phyloP scores from a whole-genome alignment of 2,113 vertebrate genomes.

The Hiodon tergisus region DNA sequence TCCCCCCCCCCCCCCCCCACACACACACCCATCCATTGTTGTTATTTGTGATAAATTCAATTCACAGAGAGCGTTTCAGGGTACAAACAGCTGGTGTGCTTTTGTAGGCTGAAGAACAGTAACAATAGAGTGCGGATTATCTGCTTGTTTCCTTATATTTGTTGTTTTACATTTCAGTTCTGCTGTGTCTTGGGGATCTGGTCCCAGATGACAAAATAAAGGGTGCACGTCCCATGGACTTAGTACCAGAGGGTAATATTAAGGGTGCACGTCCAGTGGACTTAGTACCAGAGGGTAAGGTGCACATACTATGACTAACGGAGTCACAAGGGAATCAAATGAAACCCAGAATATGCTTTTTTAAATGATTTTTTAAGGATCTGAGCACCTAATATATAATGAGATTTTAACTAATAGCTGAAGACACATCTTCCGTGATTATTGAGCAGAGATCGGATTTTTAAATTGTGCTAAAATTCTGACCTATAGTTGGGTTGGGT shows the following conservation, averaged over 20 bases:
- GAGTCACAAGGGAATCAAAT: not conserved
- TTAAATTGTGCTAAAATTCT: not conserved
- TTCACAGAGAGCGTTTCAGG: not conserved
- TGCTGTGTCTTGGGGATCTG: not conserved
- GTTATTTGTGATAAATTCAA: conserved; percentile 10
- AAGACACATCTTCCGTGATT: too few relatives aligned
- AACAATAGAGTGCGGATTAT: not conserved
- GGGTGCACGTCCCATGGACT: too few relatives aligned
- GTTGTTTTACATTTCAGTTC: not conserved
- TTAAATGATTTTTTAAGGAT: too few relatives aligned
- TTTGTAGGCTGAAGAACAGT: not conserved
- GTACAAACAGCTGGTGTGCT: not conserved
- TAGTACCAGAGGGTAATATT: too few relatives aligned
- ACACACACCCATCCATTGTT: not conserved
- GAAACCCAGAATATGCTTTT: too few relatives aligned
- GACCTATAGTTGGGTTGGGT: not conserved
- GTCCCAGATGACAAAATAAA: not conserved
- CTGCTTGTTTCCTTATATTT: not conserved
- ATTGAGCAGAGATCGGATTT: not conserved
- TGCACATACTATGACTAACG: not conserved
- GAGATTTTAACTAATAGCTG: too few relatives aligned
- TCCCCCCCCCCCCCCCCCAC: too few relatives aligned
- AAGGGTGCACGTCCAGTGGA: not conserved
- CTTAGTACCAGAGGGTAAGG: too few relatives aligned
- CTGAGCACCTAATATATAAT: too few relatives aligned